Percentiles rank a stretch among this genome's conserved stretches.
Conservation (phyloP, 2,888 invertebrate species). For the Ceratothoa steindachneri region DNA sequence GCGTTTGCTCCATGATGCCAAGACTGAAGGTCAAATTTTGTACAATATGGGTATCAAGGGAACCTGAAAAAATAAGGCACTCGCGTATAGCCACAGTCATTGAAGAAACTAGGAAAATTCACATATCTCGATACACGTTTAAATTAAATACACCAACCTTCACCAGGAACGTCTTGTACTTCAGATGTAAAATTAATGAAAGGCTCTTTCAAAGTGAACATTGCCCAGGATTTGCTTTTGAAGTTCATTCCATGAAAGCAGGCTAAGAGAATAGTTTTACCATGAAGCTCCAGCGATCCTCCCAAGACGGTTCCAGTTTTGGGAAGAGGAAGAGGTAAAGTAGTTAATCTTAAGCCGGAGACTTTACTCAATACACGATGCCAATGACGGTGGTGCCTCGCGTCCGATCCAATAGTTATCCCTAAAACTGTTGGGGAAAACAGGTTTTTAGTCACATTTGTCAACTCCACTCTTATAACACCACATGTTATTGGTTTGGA, state of each 20-base stretch:
- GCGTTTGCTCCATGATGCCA: conserved; percentile 63
- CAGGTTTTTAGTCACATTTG: too few species aligned
- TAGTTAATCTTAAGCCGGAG: conserved; percentile 71
- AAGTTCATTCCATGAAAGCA: conserved; percentile 98
- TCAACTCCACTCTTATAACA: too few species aligned
- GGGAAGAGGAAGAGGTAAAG: conserved; percentile 55
- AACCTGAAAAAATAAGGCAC: background rate
- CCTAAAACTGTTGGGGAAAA: conserved; percentile 31
- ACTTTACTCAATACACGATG: conserved; percentile 78
- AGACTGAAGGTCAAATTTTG: conserved; percentile 86
- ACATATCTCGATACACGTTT: conserved; percentile 19
- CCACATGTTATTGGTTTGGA: too few species aligned
- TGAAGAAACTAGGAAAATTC: too few species aligned
- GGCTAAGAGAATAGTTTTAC: conserved; percentile 83
- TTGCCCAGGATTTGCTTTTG: conserved; percentile 91
- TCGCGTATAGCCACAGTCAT: too few species aligned
- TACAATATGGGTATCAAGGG: conserved; percentile 61
- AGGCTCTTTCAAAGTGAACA: conserved; percentile 88
- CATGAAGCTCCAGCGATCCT: conserved; percentile 52
- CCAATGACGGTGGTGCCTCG: conserved; percentile 76
- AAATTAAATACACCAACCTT: conserved; percentile 50
- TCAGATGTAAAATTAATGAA: conserved; percentile 89
- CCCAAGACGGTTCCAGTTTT: conserved; percentile 72
- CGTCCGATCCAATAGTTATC: conserved; percentile 29
- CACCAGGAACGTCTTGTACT: conserved; percentile 76